A percentile compares a stretch with the other conserved stretches of the same genome.
phyloP scores from a whole-genome alignment of 2,797 vertebrate genomes.

The Sphenopsis melanotis region DNA sequence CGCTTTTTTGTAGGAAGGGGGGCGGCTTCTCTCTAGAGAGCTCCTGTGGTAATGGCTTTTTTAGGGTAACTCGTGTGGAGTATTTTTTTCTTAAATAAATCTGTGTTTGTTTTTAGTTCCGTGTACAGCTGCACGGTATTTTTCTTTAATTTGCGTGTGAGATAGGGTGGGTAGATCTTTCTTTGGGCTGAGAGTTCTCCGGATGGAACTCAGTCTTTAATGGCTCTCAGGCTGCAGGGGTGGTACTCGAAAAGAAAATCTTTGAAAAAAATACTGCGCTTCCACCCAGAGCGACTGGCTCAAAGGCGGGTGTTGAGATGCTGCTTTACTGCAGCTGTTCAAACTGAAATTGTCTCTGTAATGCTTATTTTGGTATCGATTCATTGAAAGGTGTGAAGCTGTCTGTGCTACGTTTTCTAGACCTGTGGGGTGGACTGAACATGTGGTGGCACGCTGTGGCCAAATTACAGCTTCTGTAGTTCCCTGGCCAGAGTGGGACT shows the following conservation, averaged over 20 bases:
- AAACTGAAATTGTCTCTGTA: too few relatives aligned
- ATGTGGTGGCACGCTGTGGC: not conserved
- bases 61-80: rapidly evolving
- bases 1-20: rapidly evolving
- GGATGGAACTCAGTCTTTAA: rapidly evolving
- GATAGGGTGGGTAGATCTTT: rapidly evolving
- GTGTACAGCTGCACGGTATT: rapidly evolving
- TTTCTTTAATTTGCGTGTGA: rapidly evolving
- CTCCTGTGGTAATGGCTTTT: rapidly evolving
- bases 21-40: rapidly evolving
- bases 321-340: not conserved
- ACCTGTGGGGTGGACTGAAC: rapidly evolving
- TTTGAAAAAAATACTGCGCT: rapidly evolving
- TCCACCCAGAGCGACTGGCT: rapidly evolving
- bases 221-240: rapidly evolving
- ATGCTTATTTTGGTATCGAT: rapidly evolving
- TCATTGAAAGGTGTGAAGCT: rapidly evolving
- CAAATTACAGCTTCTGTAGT: too few relatives aligned
- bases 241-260: not conserved
- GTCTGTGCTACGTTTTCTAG: rapidly evolving
- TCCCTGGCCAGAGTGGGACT: not conserved
- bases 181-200: rapidly evolving
- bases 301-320: not conserved
- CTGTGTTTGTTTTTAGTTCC: rapidly evolving
- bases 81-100: not conserved